phyloP scores from a whole-genome alignment of 1,140 invertebrate species.

The Diorhabda sublineata region DNA sequence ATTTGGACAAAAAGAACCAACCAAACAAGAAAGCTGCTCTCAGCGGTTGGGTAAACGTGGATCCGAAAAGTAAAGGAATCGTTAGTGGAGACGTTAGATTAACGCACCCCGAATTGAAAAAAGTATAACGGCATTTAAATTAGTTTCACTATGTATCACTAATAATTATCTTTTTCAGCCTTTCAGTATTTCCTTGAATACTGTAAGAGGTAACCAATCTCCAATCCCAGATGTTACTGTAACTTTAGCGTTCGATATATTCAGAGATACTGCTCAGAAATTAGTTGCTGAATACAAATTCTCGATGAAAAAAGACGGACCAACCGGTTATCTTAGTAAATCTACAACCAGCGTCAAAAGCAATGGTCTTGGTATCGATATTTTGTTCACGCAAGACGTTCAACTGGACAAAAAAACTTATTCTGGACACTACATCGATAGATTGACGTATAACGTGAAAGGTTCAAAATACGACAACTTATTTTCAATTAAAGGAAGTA shows the following conservation, averaged over 20 bases:
- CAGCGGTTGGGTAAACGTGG: conserved; percentile 45
- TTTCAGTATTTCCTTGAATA: conserved; percentile 36
- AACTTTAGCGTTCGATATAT: conserved; percentile 54
- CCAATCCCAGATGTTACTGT: neutral
- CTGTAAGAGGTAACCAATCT: neutral
- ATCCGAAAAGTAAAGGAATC: conserved; percentile 43
- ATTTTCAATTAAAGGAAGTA: conserved; percentile 47
- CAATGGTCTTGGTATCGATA: conserved; percentile 27
- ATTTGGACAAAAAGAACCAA: conserved; percentile 65
- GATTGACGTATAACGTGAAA: conserved; percentile 11
- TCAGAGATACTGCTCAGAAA: conserved; percentile 59
- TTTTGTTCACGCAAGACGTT: conserved; percentile 17
- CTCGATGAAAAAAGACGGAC: conserved; percentile 8
- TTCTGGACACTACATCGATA: conserved; percentile 1
- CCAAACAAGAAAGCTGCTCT: conserved; percentile 60
- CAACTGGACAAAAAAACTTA: conserved; percentile 19
- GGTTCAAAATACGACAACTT: conserved; percentile 41
- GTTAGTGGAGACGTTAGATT: conserved; percentile 57
- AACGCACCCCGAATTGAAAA: conserved; percentile 60
- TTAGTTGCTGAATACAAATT: conserved; percentile 49
- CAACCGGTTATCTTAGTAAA: neutral
- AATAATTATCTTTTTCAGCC: conserved; percentile 35
- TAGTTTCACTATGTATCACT: neutral
- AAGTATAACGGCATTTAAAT: conserved; percentile 48
- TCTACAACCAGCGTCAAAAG: conserved; percentile 16